Conservation (phyloP, 2,797 vertebrate genomes). For the Amblyraja radiata region DNA sequence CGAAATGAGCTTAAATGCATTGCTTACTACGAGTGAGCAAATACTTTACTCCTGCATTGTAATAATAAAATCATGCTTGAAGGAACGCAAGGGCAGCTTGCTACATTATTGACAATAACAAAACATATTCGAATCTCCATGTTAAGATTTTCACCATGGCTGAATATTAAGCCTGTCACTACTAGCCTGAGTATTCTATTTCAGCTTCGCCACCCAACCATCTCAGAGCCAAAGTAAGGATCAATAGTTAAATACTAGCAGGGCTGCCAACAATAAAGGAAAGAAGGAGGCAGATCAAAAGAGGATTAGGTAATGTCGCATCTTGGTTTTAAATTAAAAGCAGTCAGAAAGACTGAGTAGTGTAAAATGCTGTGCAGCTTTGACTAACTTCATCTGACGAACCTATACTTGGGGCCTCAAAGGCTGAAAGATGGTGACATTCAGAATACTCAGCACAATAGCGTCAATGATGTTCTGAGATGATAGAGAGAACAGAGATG, state of each 20-base stretch:
- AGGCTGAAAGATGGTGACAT: background rate
- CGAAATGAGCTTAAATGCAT: too few species aligned
- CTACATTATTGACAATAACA: background rate
- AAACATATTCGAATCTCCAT: background rate
- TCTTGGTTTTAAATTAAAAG: background rate
- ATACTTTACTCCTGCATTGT: too few species aligned
- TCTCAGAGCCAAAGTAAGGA: background rate
- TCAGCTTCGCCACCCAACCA: background rate
- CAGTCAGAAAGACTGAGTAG: background rate
- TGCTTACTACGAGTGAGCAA: too few species aligned
- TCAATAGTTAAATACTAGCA: background rate
- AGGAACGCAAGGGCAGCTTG: background rate
- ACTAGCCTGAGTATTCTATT: background rate
- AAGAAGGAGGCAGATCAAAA: background rate
- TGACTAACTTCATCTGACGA: background rate
- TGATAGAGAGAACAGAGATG: background rate
- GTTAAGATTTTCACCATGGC: background rate
- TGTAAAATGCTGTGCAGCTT: background rate
- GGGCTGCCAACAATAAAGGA: background rate
- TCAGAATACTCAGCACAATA: background rate
- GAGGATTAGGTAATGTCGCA: background rate
- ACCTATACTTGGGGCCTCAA: background rate
- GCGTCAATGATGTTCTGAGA: too few species aligned
- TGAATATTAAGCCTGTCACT: background rate
- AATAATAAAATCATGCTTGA: background rate